Evolutionary conservation across 2,113 vertebrate species (phyloP), one percentile per base, ranked within the genome.

Genomic region (Gymnarchus niloticus): DNA sequence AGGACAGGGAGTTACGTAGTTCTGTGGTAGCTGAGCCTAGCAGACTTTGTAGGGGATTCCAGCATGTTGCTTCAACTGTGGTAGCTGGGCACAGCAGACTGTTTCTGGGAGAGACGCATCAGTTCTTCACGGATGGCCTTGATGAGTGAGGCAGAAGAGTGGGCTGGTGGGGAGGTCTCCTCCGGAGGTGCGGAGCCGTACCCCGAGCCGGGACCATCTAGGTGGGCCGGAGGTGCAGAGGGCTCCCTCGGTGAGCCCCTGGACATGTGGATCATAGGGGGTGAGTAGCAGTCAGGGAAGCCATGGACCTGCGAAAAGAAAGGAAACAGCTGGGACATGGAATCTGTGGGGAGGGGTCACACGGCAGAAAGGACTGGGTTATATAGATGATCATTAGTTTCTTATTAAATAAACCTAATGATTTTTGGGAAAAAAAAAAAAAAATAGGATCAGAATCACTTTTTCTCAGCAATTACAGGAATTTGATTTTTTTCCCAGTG

Each of bases 111-210:
- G 85, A 99, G 97, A 17, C 98, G 97, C 61, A 99, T 92, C 59
- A 99, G 96, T 94, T 99, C 98, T 95, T 99, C 98, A 48, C 98
- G 94, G 91, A 99, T 99, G 87, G 98, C 98, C 95, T 98, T 99
- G 93, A 99, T 99, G 91, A 99, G 96, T 25, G 98, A 99, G 85
- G 98, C 97, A 0, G 98, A 99, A 0, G 98, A 98, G 91, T 99
- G 97, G 83, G 95, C 91, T 0, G 98, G 96, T 83, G 97, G 96
- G 83, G 96, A 94, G 6, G 95, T 93, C 80, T 97, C 96, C 88
- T 97, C 95, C 9, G 95, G 95, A 80, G 96, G 95, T 89, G 95
- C 94, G 61, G 96, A 92, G 85, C 95, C 89, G 90, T 97, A 99
- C 86, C 95, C 95, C 90, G 93, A 90, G 76, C 94, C 94, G 0